A percentile compares a stretch with the other conserved stretches of the same genome.
These are phyloP conservation scores for Cladorhizidae sp. DNA, from an alignment of 37 sponge, comb jelly and placozoan species.

Conservation along the genomic window DNA sequence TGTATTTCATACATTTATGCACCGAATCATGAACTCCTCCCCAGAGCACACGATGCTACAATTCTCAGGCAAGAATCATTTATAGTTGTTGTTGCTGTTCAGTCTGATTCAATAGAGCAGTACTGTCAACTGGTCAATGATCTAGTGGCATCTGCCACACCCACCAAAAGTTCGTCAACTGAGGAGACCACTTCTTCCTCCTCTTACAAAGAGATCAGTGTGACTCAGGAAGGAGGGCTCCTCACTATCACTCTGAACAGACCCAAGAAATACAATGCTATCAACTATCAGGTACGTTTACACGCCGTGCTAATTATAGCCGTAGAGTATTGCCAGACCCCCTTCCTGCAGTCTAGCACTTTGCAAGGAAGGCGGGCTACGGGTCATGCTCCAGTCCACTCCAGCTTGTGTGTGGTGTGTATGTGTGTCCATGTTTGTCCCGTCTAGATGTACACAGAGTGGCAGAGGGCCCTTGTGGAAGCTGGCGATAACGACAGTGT, in stretches of 20 bases:
- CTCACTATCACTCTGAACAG: slow-evolving; percentile 84
- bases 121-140: slow-evolving; percentile 73
- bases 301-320: neutral
- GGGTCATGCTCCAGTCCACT: neutral
- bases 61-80: no score
- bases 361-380: neutral
- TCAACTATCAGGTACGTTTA: slow-evolving; percentile 55
- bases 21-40: no score
- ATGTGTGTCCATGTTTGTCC: neutral
- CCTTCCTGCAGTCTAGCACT: neutral
- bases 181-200: neutral
- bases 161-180: no score
- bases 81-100: no score
- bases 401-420: neutral
- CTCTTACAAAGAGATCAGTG: slow-evolving; percentile 43
- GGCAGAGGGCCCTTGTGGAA: slow-evolving; percentile 48
- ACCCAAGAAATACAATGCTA: slow-evolving; percentile 85
- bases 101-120: slow-evolving; percentile 64
- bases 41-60: no score
- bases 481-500: slow-evolving; percentile 74
- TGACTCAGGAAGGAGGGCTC: slow-evolving; percentile 66
- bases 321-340: neutral
- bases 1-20: no score
- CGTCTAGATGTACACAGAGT: slow-evolving; percentile 83
- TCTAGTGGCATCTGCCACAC: slow-evolving; percentile 41